phyloP scores from a whole-genome alignment of 2,113 vertebrate genomes.

The Stercorarius parasiticus region DNA sequence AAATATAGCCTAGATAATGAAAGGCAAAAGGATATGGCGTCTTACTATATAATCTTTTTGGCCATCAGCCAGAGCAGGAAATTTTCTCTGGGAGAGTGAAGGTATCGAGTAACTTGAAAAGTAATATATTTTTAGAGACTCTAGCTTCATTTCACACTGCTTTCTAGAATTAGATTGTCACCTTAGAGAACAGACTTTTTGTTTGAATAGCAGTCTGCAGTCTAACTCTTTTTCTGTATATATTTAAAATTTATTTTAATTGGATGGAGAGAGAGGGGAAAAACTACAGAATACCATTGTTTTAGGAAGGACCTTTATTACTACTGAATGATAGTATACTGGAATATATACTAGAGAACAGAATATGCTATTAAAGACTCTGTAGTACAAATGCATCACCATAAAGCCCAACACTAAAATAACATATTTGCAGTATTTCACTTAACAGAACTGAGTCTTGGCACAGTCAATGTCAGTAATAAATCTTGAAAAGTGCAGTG shows the following conservation, averaged over 20 bases:
- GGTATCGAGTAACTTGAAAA: constrained; percentile 63
- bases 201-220: not conserved
- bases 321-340: not conserved
- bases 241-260: not conserved
- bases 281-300: not conserved
- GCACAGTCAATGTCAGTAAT: not conserved
- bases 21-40: constrained; percentile 61
- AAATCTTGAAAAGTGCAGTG: not conserved
- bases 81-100: constrained; percentile 57
- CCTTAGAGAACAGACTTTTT: constrained; percentile 24
- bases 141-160: constrained; percentile 29
- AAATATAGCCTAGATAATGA: constrained; percentile 64
- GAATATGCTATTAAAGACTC: not conserved
- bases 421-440: not conserved
- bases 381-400: not conserved
- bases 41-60: constrained; percentile 66
- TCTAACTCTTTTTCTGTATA: not conserved
- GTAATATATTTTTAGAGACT: constrained; percentile 57
- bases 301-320: not conserved
- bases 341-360: not conserved
- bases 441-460: not conserved
- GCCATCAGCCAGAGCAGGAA: constrained; percentile 70
- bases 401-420: not conserved
- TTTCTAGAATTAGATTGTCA: constrained; percentile 57
- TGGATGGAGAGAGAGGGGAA: not conserved